These are phyloP conservation scores for Heterocephalus glaber DNA, from an alignment of 2,113 vertebrate species.

Conservation along the genomic window DNA sequence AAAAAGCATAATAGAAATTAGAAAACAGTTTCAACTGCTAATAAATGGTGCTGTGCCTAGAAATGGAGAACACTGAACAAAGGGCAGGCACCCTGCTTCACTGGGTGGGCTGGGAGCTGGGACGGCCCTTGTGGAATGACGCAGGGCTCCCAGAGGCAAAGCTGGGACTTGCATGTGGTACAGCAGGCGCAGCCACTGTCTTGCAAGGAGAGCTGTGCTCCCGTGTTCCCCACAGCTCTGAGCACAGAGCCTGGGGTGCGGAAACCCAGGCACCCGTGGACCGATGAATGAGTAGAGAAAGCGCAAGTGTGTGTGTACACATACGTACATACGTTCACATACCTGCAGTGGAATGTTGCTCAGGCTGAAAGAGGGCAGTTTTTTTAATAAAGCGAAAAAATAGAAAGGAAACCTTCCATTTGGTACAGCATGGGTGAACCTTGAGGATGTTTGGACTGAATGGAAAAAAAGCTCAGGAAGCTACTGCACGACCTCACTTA, in stretches of 20 bases:
- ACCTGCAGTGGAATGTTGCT: too few relatives aligned
- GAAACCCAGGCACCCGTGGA: neutral
- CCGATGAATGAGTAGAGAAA: neutral
- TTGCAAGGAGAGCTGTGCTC: neutral
- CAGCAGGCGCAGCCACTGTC: neutral
- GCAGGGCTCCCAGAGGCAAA: neutral
- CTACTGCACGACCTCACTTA: neutral
- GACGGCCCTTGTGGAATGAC: neutral
- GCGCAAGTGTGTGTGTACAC: neutral
- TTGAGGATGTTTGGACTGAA: neutral
- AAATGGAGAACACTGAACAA: neutral
- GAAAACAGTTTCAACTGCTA: neutral
- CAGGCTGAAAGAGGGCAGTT: neutral
- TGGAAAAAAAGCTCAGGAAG: neutral
- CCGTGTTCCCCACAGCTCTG: neutral
- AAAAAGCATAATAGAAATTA: neutral
- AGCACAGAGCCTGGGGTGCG: neutral
- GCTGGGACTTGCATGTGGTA: neutral
- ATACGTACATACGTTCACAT: too few relatives aligned
- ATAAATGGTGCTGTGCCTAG: neutral
- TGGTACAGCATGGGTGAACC: neutral
- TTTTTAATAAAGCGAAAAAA: neutral
- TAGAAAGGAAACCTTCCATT: neutral
- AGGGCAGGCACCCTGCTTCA: too few relatives aligned
- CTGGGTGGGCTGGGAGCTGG: neutral